Evolutionary conservation across 2,797 vertebrate species (phyloP).

Genomic region (Chaunax sp.): DNA sequence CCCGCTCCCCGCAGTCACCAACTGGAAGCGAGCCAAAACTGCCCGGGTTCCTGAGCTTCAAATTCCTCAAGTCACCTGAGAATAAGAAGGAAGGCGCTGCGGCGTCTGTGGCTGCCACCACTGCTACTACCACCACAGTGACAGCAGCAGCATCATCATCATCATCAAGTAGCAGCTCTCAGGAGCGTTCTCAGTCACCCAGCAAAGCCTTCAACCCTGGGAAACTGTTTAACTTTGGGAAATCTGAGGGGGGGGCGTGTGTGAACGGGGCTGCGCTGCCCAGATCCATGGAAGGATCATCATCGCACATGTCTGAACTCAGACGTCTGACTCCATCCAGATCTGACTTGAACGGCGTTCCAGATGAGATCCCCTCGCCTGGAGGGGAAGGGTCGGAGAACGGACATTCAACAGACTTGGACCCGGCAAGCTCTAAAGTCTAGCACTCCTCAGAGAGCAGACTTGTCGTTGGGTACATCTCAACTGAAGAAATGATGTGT

Average conservation of each 20-base stretch:
- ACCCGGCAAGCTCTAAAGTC: slow-evolving; percentile 85
- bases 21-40: slow-evolving; percentile 92
- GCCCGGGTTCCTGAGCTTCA: slow-evolving; percentile 95
- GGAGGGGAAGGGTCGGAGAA: slow-evolving; percentile 80
- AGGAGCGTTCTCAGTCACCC: slow-evolving; percentile 94
- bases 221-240: slow-evolving; percentile 96
- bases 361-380: slow-evolving; percentile 85
- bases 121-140: slow-evolving; percentile 25
- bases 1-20: slow-evolving; percentile 91
- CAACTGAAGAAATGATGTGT: slow-evolving; percentile 50
- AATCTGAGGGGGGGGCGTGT: slow-evolving; percentile 83
- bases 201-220: slow-evolving; percentile 96
- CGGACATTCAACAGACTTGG: slow-evolving; percentile 82
- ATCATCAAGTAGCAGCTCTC: slow-evolving; percentile 87
- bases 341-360: slow-evolving; percentile 89
- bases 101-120: slow-evolving; percentile 36
- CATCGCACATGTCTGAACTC: slow-evolving; percentile 70
- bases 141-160: slow-evolving; percentile 51
- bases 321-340: slow-evolving; percentile 78
- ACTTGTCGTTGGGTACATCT: slow-evolving; percentile 46
- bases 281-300: slow-evolving; percentile 68
- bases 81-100: slow-evolving; percentile 85
- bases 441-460: slow-evolving; percentile 64
- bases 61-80: slow-evolving; percentile 96
- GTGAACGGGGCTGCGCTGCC: slow-evolving; percentile 78